Evolutionary conservation across 2,797 vertebrate species (phyloP), one percentile per base, ranked within the genome.

Genomic region (Bradypodion ventrale): DNA sequence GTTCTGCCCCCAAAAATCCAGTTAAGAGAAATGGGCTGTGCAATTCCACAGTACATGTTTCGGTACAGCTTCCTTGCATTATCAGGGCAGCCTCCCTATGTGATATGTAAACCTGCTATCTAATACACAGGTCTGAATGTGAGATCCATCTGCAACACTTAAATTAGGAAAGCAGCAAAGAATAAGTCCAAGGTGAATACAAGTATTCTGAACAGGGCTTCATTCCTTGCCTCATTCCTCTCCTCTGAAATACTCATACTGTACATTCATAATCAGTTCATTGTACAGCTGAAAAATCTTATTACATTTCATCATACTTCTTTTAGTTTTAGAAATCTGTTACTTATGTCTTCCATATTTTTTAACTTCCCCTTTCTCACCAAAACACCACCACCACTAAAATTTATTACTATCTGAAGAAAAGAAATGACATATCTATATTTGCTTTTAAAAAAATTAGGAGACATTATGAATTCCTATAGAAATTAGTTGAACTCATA

Each of bases 31-130:
- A 84, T 76, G 86, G 89, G 65, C 87, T 91, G 68, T 80, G 87
- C 49, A 85, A 65, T 35, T 63, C 78, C 1, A 10, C 0, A 78
- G 68, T 76, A 72, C 60, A 75, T 68, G 80, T 85, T 86, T 84
- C 84, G 87, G 89, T 80, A 91, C 85, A 93, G 76, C 86, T 90
- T 87, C 74, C 72, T 90, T 89, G 85, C 56, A 84, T 91, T 90
- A 87, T 77, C 73, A 75, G 87, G 75, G 84, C 84, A 75, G 16
- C 77, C 90, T 80, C 85, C 90, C 86, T 86, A 62, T 83, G 19
- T 83, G 89, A 94, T 93, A 92, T 87, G 87, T 80, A 91, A 93
- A 90, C 90, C 69, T 88, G 85, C 19, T 73, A 86, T 52, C 37
- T 88, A 88, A 88, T 88, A 88, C 78, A 25, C 12, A 9, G 75